These are phyloP conservation scores for Barnardius zonarius DNA, from an alignment of 2,113 vertebrate species.

Conservation along the genomic window DNA sequence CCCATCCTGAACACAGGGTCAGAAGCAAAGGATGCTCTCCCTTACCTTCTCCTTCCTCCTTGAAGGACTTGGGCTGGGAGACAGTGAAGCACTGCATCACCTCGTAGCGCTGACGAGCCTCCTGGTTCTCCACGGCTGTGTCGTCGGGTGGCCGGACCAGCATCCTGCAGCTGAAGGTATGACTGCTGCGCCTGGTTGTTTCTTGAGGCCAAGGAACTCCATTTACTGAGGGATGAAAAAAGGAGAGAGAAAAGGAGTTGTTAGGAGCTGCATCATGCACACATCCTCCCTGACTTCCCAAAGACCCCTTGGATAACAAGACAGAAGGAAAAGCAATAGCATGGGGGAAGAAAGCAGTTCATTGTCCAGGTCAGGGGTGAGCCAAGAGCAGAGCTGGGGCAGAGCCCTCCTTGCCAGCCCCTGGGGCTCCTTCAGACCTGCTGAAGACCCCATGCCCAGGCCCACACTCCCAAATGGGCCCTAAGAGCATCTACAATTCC, in stretches of 20 bases:
- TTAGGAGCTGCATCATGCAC: rapidly evolving
- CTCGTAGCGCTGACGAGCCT: slow-evolving; percentile 92
- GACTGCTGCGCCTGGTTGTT: slow-evolving; percentile 82
- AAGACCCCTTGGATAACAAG: not conserved
- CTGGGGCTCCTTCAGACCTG: not conserved
- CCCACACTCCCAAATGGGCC: not conserved
- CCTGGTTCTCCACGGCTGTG: slow-evolving; percentile 82
- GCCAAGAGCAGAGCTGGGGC: not conserved
- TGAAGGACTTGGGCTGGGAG: slow-evolving; percentile 85
- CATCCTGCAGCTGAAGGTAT: slow-evolving; percentile 96
- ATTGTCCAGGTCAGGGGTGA: rapidly evolving
- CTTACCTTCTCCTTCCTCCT: slow-evolving; percentile 91
- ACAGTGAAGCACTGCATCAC: slow-evolving; percentile 97
- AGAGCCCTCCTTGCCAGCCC: not conserved
- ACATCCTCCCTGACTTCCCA: rapidly evolving
- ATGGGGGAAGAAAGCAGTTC: not conserved
- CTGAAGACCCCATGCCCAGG: not conserved
- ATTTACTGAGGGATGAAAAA: slow-evolving; percentile 77
- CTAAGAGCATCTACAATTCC: not conserved
- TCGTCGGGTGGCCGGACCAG: slow-evolving; percentile 90
- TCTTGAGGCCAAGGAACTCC: slow-evolving; percentile 92
- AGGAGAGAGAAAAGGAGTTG: not conserved
- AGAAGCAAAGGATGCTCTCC: not conserved
- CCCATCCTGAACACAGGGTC: not conserved
- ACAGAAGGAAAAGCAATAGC: not conserved